Evolutionary conservation across 1,140 invertebrate genomes (phyloP), one percentile per base, ranked within the genome.

Genomic region (Ditylenchus dipsaci): DNA sequence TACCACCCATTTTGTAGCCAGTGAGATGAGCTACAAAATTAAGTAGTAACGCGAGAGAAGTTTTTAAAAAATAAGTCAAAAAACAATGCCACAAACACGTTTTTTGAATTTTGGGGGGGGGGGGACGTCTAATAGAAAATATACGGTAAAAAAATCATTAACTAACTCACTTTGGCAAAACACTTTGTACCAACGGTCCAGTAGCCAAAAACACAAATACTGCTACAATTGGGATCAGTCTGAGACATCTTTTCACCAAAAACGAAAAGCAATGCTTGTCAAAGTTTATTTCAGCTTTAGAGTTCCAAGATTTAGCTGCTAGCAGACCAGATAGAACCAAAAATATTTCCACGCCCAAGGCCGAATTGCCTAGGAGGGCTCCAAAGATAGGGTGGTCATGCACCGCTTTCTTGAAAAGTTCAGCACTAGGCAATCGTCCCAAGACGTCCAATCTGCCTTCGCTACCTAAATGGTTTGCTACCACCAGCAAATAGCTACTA

Each of bases 341-440:
- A 68, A 81, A 81, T 45, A 81, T 78, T 59, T 81, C 79, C 13
- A 81, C 79, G 1, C 79, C 79, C 1, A 81, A 65, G 0, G 81
- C 80, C 3, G 78, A 81, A 60, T 81, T 81, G 5, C 79, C 79
- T 30, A 81, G 72, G 1, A 83, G 53, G 9, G 79, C 72, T n/a
- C 79, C 79, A 57, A 81, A 77, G 17, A 81, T 59, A 17, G 77
- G 75, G 63, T 83, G 76, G 23, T 77, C 63, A 56, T 81, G 79
- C 15, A 81, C 65, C 17, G 69, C 62, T 27, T 63, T 53, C 66
- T 80, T 58, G 43, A 78, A 80, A n/a, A 9, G 7, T 23, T 79
- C 57, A 11, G 72, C 76, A n/a, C 78, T 74, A 3, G 80, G 80
- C 15, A 63, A 45, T 47, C 79, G 42, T 29, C 81, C 76, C 27